Percentiles rank a stretch among this genome's conserved stretches.
These are phyloP conservation scores for Branchellion lobata DNA, from an alignment of 2,888 invertebrate species.

Conservation along the genomic window DNA sequence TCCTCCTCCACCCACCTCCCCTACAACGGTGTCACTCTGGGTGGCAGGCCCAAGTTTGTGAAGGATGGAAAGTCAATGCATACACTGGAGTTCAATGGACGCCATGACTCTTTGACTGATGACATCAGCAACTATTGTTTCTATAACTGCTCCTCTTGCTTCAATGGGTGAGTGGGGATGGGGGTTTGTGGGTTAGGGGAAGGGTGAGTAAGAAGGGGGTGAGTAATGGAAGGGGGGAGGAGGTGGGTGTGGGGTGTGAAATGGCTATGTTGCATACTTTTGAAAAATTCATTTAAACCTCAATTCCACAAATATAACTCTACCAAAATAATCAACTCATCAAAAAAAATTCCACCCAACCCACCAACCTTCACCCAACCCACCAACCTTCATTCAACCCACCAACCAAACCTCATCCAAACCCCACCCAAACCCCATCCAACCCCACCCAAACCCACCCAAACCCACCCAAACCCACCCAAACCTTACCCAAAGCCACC, in stretches of 20 bases:
- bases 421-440: neutral
- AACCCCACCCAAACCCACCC: too few species aligned
- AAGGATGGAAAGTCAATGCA: slow-evolving; percentile 47
- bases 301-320: neutral
- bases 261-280: too few species aligned
- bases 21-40: slow-evolving; percentile 25
- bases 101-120: slow-evolving; percentile 53
- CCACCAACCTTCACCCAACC: too few species aligned
- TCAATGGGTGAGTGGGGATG: slow-evolving; percentile 13
- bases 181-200: neutral
- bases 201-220: too few species aligned
- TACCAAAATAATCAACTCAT: too few species aligned
- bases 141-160: slow-evolving; percentile 23
- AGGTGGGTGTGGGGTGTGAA: too few species aligned
- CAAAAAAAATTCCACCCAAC: too few species aligned
- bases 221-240: too few species aligned
- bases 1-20: neutral
- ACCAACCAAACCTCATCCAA: neutral
- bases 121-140: neutral
- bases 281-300: too few species aligned
- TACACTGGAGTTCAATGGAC: slow-evolving; percentile 54
- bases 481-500: too few species aligned
- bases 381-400: neutral
- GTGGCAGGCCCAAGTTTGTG: slow-evolving; percentile 48
- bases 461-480: too few species aligned